Base-by-base conservation (phyloP, 2,113 vertebrate genomes). In the Gobio gobio region DNA sequence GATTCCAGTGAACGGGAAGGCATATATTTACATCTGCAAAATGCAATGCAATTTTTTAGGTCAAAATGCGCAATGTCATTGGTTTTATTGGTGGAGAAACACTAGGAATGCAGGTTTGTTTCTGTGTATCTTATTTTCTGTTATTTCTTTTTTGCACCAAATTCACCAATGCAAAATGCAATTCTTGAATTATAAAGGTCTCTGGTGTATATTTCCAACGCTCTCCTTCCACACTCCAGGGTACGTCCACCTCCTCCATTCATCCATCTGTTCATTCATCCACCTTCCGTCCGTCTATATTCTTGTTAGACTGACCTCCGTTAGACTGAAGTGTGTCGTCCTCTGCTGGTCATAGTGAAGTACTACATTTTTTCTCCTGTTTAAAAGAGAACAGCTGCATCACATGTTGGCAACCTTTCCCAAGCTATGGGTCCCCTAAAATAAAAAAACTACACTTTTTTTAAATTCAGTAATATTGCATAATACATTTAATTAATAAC, bases 361-460 rank as follows among this genome's bases (percentile, higher is more conserved):
- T 72, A 80, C 9, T 76, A 68, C 83, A 88, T 4, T 22, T 18
- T 45, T 20, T 8, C 59, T 59, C 33, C 82, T 87, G 29, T 49
- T 63, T 51, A 64, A 70, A 78, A 83, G 36, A 86, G 56, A 87
- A 84, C n/a, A 80, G 12, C 72, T 75, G 5, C 13, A 61, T 24
- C 0, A 16, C 5, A 29, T 12, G 24, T 63, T 63, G 61, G 29
- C 61, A 64, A 16, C 24, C 2, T 29, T 63, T 63, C 24, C 59
- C 61, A 63, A 63, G 45, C 45, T 10, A 12, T 3, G 45, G 20
- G n/a, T 22, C 18, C 16, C 18, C 64, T 16, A 45, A 73, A 6
- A 43, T 2, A 3, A 73, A 13, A 47, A 40, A 40, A 5, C 36
- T 33, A 33, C 6, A 18, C 6, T 16, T 64, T 33, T 40, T 40